Conservation (phyloP, 2,113 vertebrate species). For the Danionella cerebrum region DNA sequence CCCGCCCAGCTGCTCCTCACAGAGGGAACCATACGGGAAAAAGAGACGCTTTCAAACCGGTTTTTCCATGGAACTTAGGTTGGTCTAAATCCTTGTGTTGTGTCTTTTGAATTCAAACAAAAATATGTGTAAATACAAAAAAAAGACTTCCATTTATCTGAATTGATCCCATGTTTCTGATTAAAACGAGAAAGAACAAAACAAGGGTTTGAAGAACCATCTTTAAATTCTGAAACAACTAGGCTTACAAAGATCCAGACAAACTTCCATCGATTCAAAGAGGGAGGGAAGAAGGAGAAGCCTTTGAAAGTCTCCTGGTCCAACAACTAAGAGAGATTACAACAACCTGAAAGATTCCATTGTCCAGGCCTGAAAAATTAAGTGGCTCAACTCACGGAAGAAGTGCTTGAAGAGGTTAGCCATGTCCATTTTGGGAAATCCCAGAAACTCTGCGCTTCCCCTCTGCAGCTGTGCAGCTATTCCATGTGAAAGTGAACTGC, state of each 20-base stretch:
- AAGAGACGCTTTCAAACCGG: not conserved
- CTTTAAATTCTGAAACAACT: no score
- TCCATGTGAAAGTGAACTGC: conserved; percentile 60
- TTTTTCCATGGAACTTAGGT: no score
- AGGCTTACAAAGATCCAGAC: conserved; percentile 14
- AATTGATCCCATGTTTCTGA: no score
- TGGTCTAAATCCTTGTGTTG: no score
- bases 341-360: not conserved
- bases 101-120: no score
- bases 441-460: conserved; percentile 58
- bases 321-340: conserved; percentile 11
- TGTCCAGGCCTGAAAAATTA: not conserved
- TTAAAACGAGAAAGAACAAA: no score
- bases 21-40: not conserved
- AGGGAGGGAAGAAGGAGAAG: not conserved
- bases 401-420: conserved; percentile 79
- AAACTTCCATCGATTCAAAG: conserved; percentile 24
- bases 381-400: conserved; percentile 71
- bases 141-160: not conserved
- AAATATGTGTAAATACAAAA: not conserved
- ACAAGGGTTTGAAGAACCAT: no score
- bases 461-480: conserved; percentile 68
- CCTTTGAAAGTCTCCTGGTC: conserved; percentile 32
- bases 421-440: conserved; percentile 77
- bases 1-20: conserved; percentile 54